phyloP scores from a whole-genome alignment of 2,113 vertebrate genomes.

The Silurus meridionalis region DNA sequence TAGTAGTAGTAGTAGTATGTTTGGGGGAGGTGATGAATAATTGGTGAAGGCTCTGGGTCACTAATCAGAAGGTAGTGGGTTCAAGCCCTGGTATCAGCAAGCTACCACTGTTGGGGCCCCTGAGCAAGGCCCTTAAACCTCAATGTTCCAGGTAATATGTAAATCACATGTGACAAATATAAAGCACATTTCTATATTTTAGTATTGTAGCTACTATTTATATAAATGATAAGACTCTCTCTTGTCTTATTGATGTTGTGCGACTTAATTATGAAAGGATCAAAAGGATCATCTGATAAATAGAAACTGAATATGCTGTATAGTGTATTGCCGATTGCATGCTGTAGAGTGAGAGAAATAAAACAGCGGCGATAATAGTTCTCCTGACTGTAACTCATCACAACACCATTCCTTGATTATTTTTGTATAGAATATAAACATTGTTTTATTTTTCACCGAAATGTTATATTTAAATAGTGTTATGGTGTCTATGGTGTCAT shows the following conservation, averaged over 20 bases:
- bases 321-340: not conserved
- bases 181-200: too few relatives aligned
- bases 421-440: not conserved
- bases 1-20: too few relatives aligned
- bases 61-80: too few relatives aligned
- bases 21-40: too few relatives aligned
- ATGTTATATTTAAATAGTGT: not conserved
- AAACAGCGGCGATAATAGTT: not conserved
- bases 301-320: not conserved
- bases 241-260: not conserved
- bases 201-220: too few relatives aligned
- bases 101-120: too few relatives aligned
- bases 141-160: too few relatives aligned
- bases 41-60: too few relatives aligned
- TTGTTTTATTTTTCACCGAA: not conserved
- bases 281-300: not conserved
- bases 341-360: not conserved
- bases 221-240: not conserved
- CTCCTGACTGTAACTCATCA: not conserved
- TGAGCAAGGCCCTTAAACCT: too few relatives aligned
- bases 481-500: not conserved
- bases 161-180: too few relatives aligned
- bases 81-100: too few relatives aligned
- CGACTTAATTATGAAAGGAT: not conserved
- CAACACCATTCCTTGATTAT: not conserved